Base-by-base conservation (phyloP, 1,140 invertebrate genomes). In the Trigoniulus corallinus region DNA sequence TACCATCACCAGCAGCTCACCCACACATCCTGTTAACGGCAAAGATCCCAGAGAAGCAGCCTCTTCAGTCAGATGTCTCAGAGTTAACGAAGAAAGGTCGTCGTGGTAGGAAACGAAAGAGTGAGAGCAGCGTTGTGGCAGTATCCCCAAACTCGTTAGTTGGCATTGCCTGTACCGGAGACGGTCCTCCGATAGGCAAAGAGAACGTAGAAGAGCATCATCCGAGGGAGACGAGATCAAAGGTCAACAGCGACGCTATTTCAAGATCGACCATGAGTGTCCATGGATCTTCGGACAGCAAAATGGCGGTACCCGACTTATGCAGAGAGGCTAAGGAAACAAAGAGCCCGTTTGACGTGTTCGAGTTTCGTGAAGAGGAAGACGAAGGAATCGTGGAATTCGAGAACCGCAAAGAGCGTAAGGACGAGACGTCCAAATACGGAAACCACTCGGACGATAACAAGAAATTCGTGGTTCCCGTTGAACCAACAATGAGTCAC, bases 291-390 rank as follows among this genome's bases (percentile, higher is more conserved):
- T 10, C n/a, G 41, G 21, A 18, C 4, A 20, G 7, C 41, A 22
- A 43, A 18, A 18, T 12, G 7, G 21, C 29, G 29, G 29, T 34
- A 34, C 15, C 15, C n/a, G n/a, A n/a, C n/a, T n/a, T 39, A 13
- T 39, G 37, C 18, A 13, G 37, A 13, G 12, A 23, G 43, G 22
- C 12, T 20, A 10, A 20, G 20, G 43, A 23, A 10, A 51, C 25
- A 23, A 40, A 48, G n/a, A 47, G 39, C 26, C 10, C 3, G 7
- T 51, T 29, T 47, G 50, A 51, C 46, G 42, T 51, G 3, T 51
- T 51, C 34, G 50, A 51, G 23, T 51, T 51, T 34, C 42, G 50
- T 20, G 50, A 51, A 29, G 50, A 51, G 4, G 50, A 51, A 2
- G 48, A 50, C 22, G 50, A 51, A 21, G 50, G 40, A 3, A 37